Evolutionary conservation across 2,797 vertebrate genomes (phyloP).

Genomic region (Apogon hyalosoma): DNA sequence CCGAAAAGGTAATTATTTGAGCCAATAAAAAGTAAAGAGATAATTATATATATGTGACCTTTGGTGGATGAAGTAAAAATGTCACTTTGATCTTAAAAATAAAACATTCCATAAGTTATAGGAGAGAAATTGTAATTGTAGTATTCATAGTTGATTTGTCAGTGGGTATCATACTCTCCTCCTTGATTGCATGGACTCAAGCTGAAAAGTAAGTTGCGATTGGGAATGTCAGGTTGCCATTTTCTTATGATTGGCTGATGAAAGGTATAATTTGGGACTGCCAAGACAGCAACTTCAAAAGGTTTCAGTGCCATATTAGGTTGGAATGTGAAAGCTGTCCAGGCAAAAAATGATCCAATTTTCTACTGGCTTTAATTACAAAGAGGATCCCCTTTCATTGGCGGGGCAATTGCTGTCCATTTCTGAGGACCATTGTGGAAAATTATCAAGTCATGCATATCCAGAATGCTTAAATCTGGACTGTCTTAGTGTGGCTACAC

Average conservation of each 20-base stretch:
- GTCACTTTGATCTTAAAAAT: constrained; percentile 56
- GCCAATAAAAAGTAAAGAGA: constrained; percentile 36
- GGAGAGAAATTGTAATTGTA: constrained; percentile 51
- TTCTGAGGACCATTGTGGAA: constrained; percentile 75
- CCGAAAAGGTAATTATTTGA: constrained; percentile 45
- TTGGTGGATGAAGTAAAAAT: constrained; percentile 39
- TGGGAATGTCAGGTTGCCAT: constrained; percentile 77
- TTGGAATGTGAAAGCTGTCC: constrained; percentile 84
- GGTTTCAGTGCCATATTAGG: constrained; percentile 77
- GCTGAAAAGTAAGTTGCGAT: constrained; percentile 69
- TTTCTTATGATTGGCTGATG: constrained; percentile 82
- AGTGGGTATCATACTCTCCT: constrained; percentile 53
- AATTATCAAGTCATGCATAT: constrained; percentile 78
- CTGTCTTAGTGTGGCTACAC: constrained; percentile 38
- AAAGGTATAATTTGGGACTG: constrained; percentile 84
- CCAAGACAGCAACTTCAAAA: constrained; percentile 81
- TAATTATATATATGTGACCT: constrained; percentile 48
- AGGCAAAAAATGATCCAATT: constrained; percentile 83
- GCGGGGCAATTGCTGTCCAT: constrained; percentile 74
- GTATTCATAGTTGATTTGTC: constrained; percentile 67
- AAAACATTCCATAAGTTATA: constrained; percentile 47
- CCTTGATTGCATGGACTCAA: constrained; percentile 70
- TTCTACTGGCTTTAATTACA: constrained; percentile 85
- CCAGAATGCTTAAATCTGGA: constrained; percentile 66
- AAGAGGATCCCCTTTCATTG: constrained; percentile 83